These are phyloP conservation scores for Thalassarche chlororhynchos DNA, from an alignment of 2,113 vertebrate genomes.

Conservation along the genomic window DNA sequence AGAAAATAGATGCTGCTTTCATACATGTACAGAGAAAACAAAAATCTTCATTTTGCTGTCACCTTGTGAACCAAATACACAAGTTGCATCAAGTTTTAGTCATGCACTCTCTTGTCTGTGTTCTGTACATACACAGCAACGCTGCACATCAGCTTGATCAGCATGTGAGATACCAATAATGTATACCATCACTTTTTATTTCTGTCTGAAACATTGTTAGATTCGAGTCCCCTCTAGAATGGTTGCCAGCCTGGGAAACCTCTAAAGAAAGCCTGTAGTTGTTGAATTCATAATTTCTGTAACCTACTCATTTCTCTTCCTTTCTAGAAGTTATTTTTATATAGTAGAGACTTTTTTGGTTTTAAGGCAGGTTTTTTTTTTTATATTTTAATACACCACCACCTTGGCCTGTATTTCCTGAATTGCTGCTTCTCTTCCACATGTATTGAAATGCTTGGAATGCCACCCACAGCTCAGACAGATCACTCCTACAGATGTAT, in stretches of 20 bases:
- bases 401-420: not conserved
- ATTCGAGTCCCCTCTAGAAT: not conserved
- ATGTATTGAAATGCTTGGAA: not conserved
- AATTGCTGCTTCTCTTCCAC: not conserved
- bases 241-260: not conserved
- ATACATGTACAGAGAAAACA: not conserved
- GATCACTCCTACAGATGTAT: slow-evolving; percentile 30
- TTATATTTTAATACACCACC: not conserved
- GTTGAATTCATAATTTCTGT: not conserved
- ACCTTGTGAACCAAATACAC: not conserved
- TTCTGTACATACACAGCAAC: not conserved
- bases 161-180: not conserved
- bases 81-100: not conserved
- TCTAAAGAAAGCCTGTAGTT: not conserved
- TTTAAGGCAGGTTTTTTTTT: not conserved
- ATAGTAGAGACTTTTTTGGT: not conserved
- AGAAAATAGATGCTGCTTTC: not conserved
- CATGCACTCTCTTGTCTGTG: not conserved
- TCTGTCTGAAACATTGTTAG: not conserved
- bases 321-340: not conserved
- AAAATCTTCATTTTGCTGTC: not conserved
- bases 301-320: not conserved
- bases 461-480: slow-evolving; percentile 22
- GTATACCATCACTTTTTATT: not conserved
- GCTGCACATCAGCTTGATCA: not conserved